Evolutionary conservation across 2,797 vertebrate species (phyloP).

Genomic region (Anguilla anguilla): DNA sequence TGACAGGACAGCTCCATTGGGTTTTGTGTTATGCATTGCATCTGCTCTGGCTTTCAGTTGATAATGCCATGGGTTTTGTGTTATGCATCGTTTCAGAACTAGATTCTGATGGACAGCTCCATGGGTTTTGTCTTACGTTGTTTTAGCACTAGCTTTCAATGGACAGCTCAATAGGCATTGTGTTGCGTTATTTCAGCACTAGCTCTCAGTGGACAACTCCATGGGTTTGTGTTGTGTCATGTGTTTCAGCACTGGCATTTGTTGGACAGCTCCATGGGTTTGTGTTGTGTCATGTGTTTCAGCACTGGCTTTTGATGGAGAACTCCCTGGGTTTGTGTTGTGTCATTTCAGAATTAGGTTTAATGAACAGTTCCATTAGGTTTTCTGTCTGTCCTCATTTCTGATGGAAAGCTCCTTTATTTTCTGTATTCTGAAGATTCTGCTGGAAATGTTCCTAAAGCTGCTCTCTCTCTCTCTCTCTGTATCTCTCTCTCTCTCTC

Average conservation of each 20-base stretch:
- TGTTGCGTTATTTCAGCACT: not conserved
- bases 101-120: not conserved
- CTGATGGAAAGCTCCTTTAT: constrained; percentile 44
- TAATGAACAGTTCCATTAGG: constrained; percentile 38
- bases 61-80: no score
- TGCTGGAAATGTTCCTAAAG: not conserved
- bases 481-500: constrained; percentile 56
- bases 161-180: not conserved
- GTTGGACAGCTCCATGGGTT: not conserved
- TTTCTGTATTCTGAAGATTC: not conserved
- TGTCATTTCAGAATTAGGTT: not conserved
- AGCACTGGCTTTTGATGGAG: not conserved
- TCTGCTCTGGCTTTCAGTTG: no score
- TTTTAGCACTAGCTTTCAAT: not conserved
- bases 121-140: not conserved
- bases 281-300: not conserved
- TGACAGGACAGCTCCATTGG: not conserved
- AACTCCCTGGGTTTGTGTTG: not conserved
- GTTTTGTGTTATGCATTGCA: no score
- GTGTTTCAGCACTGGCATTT: not conserved
- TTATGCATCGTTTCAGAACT: not conserved
- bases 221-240: not conserved
- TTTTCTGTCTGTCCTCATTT: constrained; percentile 46
- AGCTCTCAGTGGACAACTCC: not conserved
- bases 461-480: constrained; percentile 46